A percentile compares a stretch with the other conserved stretches of the same genome.
These are phyloP conservation scores for Orius insidiosus DNA, from an alignment of 1,140 invertebrate genomes.

Conservation along the genomic window DNA sequence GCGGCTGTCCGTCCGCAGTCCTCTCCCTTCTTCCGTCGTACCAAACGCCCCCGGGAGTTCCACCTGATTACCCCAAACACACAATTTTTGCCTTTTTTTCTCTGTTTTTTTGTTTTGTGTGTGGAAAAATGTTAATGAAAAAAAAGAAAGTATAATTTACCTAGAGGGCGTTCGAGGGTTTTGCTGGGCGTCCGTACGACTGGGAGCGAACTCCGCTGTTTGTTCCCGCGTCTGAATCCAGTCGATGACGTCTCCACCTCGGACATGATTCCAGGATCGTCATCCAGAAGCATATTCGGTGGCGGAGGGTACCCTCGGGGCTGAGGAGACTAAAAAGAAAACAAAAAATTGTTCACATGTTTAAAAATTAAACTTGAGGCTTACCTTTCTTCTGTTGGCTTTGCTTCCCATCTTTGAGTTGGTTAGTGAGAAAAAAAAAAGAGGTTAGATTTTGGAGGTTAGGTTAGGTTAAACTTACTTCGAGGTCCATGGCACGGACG, in stretches of 20 bases:
- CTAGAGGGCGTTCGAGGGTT: slow-evolving; percentile 74
- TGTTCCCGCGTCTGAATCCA: slow-evolving; percentile 73
- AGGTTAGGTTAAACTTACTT: slow-evolving; percentile 1
- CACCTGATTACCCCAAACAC: too few relatives aligned
- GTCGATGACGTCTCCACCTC: slow-evolving; percentile 89
- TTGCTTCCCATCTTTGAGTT: slow-evolving; percentile 33
- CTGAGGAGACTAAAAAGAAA: slow-evolving; percentile 39
- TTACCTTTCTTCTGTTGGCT: slow-evolving; percentile 36
- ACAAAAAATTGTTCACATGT: slow-evolving; percentile 19
- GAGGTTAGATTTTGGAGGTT: slow-evolving; percentile 13
- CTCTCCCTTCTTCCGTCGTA: too few relatives aligned
- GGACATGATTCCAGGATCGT: slow-evolving; percentile 93
- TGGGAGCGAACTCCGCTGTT: slow-evolving; percentile 78
- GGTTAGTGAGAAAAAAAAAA: slow-evolving; percentile 17
- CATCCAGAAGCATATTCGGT: slow-evolving; percentile 58
- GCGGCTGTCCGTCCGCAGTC: too few relatives aligned
- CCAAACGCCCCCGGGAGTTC: too few relatives aligned
- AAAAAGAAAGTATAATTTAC: too few relatives aligned
- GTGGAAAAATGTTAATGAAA: too few relatives aligned
- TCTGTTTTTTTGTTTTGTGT: too few relatives aligned
- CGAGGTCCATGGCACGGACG: slow-evolving; percentile 15
- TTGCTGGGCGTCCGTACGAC: slow-evolving; percentile 88
- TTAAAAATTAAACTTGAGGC: slow-evolving; percentile 20
- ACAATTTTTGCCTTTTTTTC: too few relatives aligned
- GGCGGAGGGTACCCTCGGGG: slow-evolving; percentile 54